phyloP scores from a whole-genome alignment of 2,888 invertebrate genomes.

The Cancer borealis region DNA sequence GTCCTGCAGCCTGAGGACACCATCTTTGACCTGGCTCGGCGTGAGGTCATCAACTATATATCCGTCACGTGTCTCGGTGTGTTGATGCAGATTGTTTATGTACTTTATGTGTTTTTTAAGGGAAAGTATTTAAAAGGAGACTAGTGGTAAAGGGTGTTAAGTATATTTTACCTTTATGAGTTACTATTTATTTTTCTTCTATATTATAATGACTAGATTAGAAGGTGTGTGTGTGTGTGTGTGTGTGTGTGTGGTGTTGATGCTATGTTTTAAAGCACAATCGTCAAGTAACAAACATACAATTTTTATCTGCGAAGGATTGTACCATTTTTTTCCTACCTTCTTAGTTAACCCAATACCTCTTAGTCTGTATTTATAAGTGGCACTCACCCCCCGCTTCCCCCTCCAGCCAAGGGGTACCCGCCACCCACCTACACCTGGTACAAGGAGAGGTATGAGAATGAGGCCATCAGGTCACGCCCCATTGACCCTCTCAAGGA shows the following conservation, averaged over 20 bases:
- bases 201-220: too few relatives aligned
- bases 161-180: background rate
- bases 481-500: conserved; percentile 89
- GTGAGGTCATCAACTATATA: conserved; percentile 87
- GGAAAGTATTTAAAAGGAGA: background rate
- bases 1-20: conserved; percentile 90
- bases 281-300: background rate
- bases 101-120: background rate
- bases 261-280: too few relatives aligned
- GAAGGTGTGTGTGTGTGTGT: too few relatives aligned
- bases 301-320: too few relatives aligned
- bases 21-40: conserved; percentile 89
- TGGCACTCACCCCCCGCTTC: conserved; percentile 82
- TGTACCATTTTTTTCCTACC: too few relatives aligned
- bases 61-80: conserved; percentile 83
- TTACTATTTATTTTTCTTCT: background rate
- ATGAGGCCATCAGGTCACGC: conserved; percentile 86
- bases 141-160: background rate
- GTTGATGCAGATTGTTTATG: conserved; percentile 15
- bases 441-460: conserved; percentile 92
- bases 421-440: conserved; percentile 94
- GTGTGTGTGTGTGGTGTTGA: too few relatives aligned
- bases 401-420: conserved; percentile 84
- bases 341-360: background rate
- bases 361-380: background rate